Base-by-base conservation (phyloP, 2,888 invertebrate species). In the Tholera decimalis region DNA sequence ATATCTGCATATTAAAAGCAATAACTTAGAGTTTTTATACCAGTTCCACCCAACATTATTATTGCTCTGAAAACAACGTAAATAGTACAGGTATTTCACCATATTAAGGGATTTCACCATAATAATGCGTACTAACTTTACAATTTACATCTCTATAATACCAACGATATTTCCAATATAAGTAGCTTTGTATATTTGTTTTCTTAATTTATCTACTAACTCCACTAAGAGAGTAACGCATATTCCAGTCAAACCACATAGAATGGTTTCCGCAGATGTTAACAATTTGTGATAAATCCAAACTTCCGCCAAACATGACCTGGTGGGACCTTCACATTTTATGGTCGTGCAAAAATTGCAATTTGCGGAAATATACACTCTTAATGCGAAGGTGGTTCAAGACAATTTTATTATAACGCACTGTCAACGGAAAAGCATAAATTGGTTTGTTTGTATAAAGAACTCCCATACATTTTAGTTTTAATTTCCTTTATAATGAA, bases 251-350 rank as follows among this genome's bases (percentile, higher is more conserved):
- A n/a, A n/a, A n/a, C n/a, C 43, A 56, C 56, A 50, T 51, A 39
- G 62, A 54, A 60, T 55, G 37, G 59, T 81, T 73, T 60, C 47
- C 60, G 43, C 54, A 51, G 54, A 71, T 69, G 47, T 64, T 55
- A 74, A 77, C 58, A 72, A 50, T 63, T 70, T 55, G 50, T 57
- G 61, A 66, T 80, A 76, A 75, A 71, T 77, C 67, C 76, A 77
- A 75, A 83, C 84, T 89, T 89, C 89, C 88, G 86, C 79, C 75
- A 73, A 86, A 83, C 70, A 59, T 83, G 82, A 88, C 86, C 87
- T 79, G 79, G 55, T 74, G 46, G 76, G 61, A 43, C 88, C 87
- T 86, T 86, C 79, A 83, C 85, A 79, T 85, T 83, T 83, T 83
- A 85, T 81, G 77, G 76, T 80, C 78, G 78, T 81, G 80, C 83